phyloP scores from a whole-genome alignment of 2,113 vertebrate genomes.

The Herpailurus yagouaroundi region DNA sequence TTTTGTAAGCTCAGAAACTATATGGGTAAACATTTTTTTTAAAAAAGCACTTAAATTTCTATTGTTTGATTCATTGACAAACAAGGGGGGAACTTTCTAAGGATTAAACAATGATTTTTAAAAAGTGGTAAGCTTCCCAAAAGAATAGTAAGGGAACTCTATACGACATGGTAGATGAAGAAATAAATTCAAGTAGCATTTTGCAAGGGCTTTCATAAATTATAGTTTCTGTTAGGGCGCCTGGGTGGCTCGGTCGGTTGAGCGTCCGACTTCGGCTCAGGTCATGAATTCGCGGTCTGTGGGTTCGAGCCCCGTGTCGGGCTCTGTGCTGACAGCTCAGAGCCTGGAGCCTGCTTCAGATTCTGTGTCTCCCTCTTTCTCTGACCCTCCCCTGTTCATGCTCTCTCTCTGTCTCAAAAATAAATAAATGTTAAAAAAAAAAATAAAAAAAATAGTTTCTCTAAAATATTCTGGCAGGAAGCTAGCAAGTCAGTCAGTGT shows the following conservation, averaged over 20 bases:
- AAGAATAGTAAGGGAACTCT: background rate
- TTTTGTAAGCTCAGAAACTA: conserved; percentile 2
- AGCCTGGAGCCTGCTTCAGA: too few species aligned
- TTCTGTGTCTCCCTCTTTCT: too few species aligned
- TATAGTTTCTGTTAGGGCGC: background rate
- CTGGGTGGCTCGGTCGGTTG: too few species aligned
- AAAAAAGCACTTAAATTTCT: background rate
- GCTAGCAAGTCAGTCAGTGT: background rate
- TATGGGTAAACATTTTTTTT: background rate
- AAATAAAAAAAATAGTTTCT: background rate
- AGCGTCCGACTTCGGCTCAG: rapidly evolving
- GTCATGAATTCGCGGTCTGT: too few species aligned
- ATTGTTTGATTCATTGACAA: background rate
- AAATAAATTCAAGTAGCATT: conserved; percentile 13
- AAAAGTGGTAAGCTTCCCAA: background rate
- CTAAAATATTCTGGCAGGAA: background rate
- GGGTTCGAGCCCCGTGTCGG: too few species aligned
- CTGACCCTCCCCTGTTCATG: too few species aligned
- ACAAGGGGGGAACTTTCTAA: background rate
- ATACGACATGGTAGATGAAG: background rate
- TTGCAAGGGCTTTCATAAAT: background rate
- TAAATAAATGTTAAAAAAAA: too few species aligned
- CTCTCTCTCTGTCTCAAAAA: too few species aligned
- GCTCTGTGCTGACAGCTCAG: too few species aligned
- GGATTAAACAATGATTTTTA: background rate